Percentiles rank a stretch among this genome's conserved stretches.
Conservation (phyloP, 1,140 invertebrate species). For the Bicyclus anynana region DNA sequence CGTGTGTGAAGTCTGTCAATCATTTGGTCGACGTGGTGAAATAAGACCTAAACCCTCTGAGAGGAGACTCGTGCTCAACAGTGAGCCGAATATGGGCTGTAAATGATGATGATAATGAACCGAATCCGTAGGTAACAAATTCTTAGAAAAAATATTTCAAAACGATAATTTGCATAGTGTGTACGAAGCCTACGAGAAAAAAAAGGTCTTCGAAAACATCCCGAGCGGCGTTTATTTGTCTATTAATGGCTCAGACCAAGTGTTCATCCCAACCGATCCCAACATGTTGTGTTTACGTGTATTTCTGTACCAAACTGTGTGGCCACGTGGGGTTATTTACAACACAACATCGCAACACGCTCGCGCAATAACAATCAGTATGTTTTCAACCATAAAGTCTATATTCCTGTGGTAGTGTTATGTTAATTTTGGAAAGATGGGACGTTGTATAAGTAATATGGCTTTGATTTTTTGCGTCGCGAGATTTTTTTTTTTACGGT, state of each 20-base stretch:
- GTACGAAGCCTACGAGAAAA: slow-evolving; percentile 14
- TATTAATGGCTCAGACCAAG: slow-evolving; percentile 67
- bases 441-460: slow-evolving; percentile 16
- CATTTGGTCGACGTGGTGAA: too few relatives aligned
- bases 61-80: too few relatives aligned
- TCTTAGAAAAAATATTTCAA: too few relatives aligned
- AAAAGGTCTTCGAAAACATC: slow-evolving; percentile 25
- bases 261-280: slow-evolving; percentile 66
- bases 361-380: slow-evolving; percentile 7
- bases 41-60: too few relatives aligned
- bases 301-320: slow-evolving; percentile 66
- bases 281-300: slow-evolving; percentile 73
- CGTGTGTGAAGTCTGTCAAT: too few relatives aligned
- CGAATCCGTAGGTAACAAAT: too few relatives aligned
- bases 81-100: too few relatives aligned
- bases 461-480: slow-evolving; percentile 28
- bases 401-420: slow-evolving; percentile 1
- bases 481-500: slow-evolving; percentile 19
- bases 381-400: not conserved
- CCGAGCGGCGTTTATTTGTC: slow-evolving; percentile 45
- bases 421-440: not conserved
- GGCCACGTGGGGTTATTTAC: slow-evolving; percentile 53
- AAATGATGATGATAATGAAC: too few relatives aligned
- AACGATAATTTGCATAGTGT: too few relatives aligned
- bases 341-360: not conserved